phyloP scores from a whole-genome alignment of 2,797 vertebrate genomes.

The Menidia menidia region DNA sequence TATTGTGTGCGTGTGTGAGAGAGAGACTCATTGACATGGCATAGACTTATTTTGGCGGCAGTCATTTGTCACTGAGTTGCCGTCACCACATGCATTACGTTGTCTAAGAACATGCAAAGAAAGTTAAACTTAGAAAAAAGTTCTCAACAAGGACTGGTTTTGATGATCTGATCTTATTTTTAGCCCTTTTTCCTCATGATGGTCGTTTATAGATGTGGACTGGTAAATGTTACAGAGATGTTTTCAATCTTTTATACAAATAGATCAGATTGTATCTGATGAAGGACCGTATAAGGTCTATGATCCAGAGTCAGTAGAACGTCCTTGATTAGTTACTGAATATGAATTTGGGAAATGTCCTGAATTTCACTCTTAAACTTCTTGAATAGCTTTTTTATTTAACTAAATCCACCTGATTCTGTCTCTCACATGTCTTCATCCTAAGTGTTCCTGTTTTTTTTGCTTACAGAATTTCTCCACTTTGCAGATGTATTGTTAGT shows the following conservation, averaged over 20 bases:
- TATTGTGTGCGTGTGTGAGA: conserved; percentile 13
- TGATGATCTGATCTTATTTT: neutral
- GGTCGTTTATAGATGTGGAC: neutral
- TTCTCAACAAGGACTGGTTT: neutral
- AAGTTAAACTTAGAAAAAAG: conserved; percentile 33
- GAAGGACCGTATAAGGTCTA: neutral
- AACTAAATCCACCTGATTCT: neutral
- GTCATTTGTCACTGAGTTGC: conserved; percentile 77
- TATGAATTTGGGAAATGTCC: too few species aligned
- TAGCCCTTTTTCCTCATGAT: neutral
- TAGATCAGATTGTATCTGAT: neutral
- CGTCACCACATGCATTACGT: conserved; percentile 33
- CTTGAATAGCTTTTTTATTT: neutral
- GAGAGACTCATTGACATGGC: conserved; percentile 78
- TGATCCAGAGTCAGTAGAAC: neutral
- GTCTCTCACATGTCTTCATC: neutral
- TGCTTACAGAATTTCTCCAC: conserved; percentile 23
- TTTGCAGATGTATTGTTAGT: conserved; percentile 34
- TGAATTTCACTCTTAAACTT: too few species aligned
- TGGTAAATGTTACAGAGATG: neutral
- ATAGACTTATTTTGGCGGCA: conserved; percentile 72
- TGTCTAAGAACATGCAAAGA: conserved; percentile 56
- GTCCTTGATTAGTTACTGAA: neutral
- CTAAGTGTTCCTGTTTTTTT: conserved; percentile 8
- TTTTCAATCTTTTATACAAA: neutral